Conservation (phyloP, 2,113 vertebrate species). For the Oreotrochilus melanogaster region DNA sequence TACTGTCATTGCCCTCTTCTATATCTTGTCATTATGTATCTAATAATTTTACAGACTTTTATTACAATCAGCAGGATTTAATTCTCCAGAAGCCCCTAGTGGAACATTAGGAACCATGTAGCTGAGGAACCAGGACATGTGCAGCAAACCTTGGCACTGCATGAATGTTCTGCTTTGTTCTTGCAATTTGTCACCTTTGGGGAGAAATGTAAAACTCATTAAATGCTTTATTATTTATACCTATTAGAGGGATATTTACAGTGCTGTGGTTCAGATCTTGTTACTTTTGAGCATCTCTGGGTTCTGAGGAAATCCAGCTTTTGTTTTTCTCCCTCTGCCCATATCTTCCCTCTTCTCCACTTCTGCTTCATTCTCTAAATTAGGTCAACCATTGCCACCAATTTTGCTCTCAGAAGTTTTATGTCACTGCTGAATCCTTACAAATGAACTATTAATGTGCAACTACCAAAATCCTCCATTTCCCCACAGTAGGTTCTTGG, state of each 20-base stretch:
- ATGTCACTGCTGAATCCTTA: background rate
- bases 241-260: constrained; percentile 22
- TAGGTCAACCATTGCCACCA: background rate
- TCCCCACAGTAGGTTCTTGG: background rate
- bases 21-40: constrained; percentile 7
- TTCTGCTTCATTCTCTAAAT: background rate
- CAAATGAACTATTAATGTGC: constrained; percentile 11
- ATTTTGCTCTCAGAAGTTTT: background rate
- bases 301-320: background rate
- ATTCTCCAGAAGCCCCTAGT: background rate
- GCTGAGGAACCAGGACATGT: constrained; percentile 6
- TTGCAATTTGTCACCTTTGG: background rate
- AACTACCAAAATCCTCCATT: background rate
- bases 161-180: constrained; percentile 17
- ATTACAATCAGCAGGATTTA: constrained; percentile 51
- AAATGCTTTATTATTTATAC: background rate
- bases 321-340: background rate
- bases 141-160: background rate
- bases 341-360: background rate
- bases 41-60: constrained; percentile 38
- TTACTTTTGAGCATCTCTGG: background rate
- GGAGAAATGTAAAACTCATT: background rate
- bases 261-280: background rate
- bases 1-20: background rate
- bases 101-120: background rate